Evolutionary conservation across 2,797 vertebrate genomes (phyloP), one percentile per base, ranked within the genome.

Genomic region (Nasua narica): DNA sequence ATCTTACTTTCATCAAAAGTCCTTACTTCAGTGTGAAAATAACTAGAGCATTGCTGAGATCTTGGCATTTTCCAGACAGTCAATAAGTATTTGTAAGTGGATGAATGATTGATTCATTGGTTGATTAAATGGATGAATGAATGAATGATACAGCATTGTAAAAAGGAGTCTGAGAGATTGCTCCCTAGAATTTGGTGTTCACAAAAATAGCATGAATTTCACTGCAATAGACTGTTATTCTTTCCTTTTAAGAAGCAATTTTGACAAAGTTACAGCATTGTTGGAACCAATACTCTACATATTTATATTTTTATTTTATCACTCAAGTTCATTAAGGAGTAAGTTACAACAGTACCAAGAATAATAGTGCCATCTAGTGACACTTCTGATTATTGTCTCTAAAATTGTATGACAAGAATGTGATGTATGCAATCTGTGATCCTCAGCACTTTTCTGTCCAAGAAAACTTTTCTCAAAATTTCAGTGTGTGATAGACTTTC

Each of bases 331-430:
- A 32, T 32, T 18, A 43, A 58, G 37, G 29, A 43, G 18, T 27
- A 69, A 43, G 7, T 84, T 27, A 52, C 2, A 7, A 43, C 37
- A 23, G 58, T 12, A 67, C 3, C 50, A 78, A 91, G 98, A 79
- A 95, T 90, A 93, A 94, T 14, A 82, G 77, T 82, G 98, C 97
- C 98, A 97, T 96, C 98, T 98, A 83, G 96, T 52, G 98, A 37
- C 54, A n/a, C 35, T 74, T 76, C 3, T 3, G 78, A 21, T 82
- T 27, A 67, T 32, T 5, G 52, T 89, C 74, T 35, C 91, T 84
- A 65, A 93, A 46, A 79, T 56, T n/a, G 46, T 65, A 40, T 56
- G 19, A 52, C 54, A 9, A 86, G 37, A 54, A 18, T n/a, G 35
- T 5, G 23, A 37, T 2, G 8, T 3, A 29, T 43, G 37, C 37